A percentile compares a stretch with the other conserved stretches of the same genome.
phyloP scores from a whole-genome alignment of 2,888 invertebrate species.

The Phasia obesa region DNA sequence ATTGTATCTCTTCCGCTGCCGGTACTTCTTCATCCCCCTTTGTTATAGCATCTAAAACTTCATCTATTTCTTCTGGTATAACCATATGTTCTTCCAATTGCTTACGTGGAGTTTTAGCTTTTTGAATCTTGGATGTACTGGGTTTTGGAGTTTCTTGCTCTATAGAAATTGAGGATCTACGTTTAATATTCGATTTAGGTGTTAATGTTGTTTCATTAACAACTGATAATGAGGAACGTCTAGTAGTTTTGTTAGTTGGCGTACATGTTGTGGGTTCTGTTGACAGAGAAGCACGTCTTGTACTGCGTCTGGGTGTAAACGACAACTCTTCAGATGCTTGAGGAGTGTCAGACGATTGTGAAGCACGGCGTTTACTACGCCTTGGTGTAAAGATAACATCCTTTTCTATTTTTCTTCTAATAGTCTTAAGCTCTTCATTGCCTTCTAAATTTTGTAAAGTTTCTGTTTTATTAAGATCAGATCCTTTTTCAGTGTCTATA shows the following conservation, averaged over 20 bases:
- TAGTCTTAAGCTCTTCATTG: not conserved
- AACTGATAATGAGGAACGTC: constrained; percentile 59
- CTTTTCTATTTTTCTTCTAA: constrained; percentile 22
- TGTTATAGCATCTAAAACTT: constrained; percentile 64
- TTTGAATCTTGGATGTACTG: constrained; percentile 31
- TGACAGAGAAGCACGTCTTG: constrained; percentile 71
- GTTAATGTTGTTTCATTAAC: constrained; percentile 55
- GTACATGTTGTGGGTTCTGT: constrained; percentile 42
- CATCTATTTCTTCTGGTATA: constrained; percentile 57
- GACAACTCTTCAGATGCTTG: not conserved
- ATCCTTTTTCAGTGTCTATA: not conserved
- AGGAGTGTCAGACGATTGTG: constrained; percentile 39
- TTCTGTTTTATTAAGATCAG: not conserved
- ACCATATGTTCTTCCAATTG: constrained; percentile 9
- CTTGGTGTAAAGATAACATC: constrained; percentile 21
- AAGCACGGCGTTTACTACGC: constrained; percentile 52
- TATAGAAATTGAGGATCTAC: constrained; percentile 67
- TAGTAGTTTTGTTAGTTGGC: constrained; percentile 35
- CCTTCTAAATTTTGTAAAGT: not conserved
- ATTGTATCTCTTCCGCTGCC: not conserved
- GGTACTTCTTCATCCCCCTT: constrained; percentile 55
- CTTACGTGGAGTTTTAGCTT: constrained; percentile 35
- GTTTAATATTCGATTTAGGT: constrained; percentile 61
- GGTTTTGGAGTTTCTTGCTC: constrained; percentile 49
- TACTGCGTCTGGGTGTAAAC: constrained; percentile 70